Conservation (phyloP, 2,888 invertebrate species). For the Drosophila nigritarsus region DNA sequence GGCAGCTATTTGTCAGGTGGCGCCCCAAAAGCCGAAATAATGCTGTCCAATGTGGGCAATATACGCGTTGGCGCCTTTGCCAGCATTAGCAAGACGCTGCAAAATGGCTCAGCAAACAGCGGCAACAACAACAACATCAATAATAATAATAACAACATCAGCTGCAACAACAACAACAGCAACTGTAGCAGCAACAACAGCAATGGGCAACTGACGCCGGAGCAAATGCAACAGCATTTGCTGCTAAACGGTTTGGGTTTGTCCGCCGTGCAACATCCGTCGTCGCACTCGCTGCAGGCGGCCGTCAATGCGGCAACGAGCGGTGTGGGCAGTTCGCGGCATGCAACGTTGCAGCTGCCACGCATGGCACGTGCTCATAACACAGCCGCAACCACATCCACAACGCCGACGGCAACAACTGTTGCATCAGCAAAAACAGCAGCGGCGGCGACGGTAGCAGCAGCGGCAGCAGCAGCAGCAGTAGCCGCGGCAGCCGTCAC, state of each 20-base stretch:
- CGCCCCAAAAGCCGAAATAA: conserved; percentile 71
- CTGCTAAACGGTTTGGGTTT: conserved; percentile 77
- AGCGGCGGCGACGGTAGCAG: conserved; percentile 5
- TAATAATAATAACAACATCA: conserved; percentile 38
- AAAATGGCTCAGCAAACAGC: conserved; percentile 56
- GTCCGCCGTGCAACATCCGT: conserved; percentile 78
- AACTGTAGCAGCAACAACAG: conserved; percentile 38
- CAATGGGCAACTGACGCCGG: conserved; percentile 61
- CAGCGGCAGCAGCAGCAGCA: conserved; percentile 24
- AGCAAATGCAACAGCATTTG: conserved; percentile 75
- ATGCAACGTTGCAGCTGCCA: conserved; percentile 59
- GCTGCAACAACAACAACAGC: conserved; percentile 29
- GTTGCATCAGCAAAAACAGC: conserved; percentile 20
- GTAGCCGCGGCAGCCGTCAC: conserved; percentile 23
- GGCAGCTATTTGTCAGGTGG: conserved; percentile 65
- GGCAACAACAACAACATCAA: conserved; percentile 21
- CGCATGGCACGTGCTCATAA: conserved; percentile 64
- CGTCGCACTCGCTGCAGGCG: conserved; percentile 42
- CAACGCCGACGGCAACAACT: conserved; percentile 24
- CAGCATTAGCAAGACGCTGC: conserved; percentile 75
- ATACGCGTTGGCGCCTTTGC: conserved; percentile 82
- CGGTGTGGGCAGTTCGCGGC: conserved; percentile 41
- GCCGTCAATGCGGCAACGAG: conserved; percentile 56
- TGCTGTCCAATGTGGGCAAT: conserved; percentile 77
- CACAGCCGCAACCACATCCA: conserved; percentile 21